Evolutionary conservation across 1,140 invertebrate species (phyloP), one percentile per base, ranked within the genome.

Genomic region (Eriosoma lanigerum): DNA sequence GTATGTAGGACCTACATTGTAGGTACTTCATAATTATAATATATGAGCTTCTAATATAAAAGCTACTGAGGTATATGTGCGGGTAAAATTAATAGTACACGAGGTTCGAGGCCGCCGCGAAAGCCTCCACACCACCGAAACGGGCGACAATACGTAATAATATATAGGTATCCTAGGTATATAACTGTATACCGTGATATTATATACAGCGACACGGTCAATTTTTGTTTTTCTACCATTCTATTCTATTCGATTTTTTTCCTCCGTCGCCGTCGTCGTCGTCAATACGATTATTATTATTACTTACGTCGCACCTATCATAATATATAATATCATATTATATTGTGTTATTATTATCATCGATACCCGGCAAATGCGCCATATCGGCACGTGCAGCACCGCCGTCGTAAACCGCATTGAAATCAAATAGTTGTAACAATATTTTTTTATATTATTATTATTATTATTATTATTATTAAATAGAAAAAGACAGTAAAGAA

Each of bases 331-430:
- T n/a, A n/a, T n/a, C n/a, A n/a, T n/a, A n/a, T n/a, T n/a, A n/a
- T n/a, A n/a, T n/a, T n/a, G 50, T 32, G 5, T 73, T 38, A 52
- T 73, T 73, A 54, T 72, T 72, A n/a, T 32, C 9, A 9, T 32
- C 19, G 6, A 52, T 24, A 21, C 24, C 29, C 56, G n/a, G 13
- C 72, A 75, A 75, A 75, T 46, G 50, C 72, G 72, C 72, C 72
- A 75, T 75, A 75, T 75, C 72, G 72, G 72, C 72, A 75, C 72
- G 72, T 75, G 72, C 32, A 38, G 9, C 32, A 6, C 9, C 52
- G 32, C 52, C 3, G 68, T 13, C 17, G 29, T 10, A 21, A 29
- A 46, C 38, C 38, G 52, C 13, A 75, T 75, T 58, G 52, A n/a
- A 75, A 73, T 73, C 46, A 50, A 15, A 72, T 17, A 54, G 26